Evolutionary conservation across 2,113 vertebrate species (phyloP).

Genomic region (Rhinolophus ferrumequinum): DNA sequence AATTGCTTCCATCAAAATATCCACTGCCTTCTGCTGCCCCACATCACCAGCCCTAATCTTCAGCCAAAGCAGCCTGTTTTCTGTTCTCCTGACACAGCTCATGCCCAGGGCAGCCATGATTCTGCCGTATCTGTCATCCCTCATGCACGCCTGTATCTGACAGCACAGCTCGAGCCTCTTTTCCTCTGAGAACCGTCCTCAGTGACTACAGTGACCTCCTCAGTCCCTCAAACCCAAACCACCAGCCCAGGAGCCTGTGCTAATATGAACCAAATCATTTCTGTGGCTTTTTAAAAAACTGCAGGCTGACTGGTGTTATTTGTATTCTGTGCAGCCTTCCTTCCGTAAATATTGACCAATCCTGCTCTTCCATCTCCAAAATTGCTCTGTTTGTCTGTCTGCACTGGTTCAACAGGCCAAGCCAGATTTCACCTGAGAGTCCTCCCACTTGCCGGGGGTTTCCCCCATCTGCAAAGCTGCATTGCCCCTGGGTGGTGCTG

Average conservation of each 20-base stretch:
- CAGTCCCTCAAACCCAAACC: too few species aligned
- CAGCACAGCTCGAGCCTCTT: neutral
- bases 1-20: neutral
- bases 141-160: neutral
- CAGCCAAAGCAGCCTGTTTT: neutral
- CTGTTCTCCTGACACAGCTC: neutral
- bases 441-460: neutral
- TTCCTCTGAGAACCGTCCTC: neutral
- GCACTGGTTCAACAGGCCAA: neutral
- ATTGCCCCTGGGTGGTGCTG: neutral
- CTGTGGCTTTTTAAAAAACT: neutral
- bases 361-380: neutral
- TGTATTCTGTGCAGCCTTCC: neutral
- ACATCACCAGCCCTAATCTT: neutral
- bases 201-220: neutral
- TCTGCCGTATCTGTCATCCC: neutral
- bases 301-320: neutral
- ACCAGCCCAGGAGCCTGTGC: neutral
- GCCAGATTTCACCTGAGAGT: neutral
- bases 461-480: neutral
- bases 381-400: neutral
- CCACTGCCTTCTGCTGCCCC: too few species aligned
- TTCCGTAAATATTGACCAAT: neutral
- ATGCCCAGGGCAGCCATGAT: fast-evolving
- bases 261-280: neutral